Percentiles rank a stretch among this genome's conserved stretches.
Evolutionary conservation across 2,113 vertebrate species (phyloP).

Genomic region (Strix aluco): DNA sequence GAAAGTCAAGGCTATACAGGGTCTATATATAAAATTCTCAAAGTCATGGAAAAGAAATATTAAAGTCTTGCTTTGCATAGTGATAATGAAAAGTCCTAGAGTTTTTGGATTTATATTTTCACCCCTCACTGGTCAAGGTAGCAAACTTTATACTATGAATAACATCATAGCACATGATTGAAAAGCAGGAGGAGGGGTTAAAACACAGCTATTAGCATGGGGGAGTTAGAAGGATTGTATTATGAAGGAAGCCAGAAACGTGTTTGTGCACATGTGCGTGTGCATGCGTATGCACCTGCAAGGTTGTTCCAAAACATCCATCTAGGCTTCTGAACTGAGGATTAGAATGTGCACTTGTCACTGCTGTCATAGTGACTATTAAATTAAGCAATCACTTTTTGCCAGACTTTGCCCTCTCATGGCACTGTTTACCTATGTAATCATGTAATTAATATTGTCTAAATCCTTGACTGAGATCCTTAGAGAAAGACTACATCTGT

Average conservation of each 20-base stretch:
- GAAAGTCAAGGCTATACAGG: background rate
- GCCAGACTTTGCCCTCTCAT: background rate
- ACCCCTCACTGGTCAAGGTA: background rate
- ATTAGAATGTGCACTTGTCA: background rate
- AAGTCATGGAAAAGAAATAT: background rate
- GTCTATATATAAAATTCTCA: background rate
- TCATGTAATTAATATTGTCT: background rate
- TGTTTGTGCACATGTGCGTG: fast-evolving
- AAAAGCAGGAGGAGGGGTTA: background rate
- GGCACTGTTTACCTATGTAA: background rate
- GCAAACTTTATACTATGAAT: background rate
- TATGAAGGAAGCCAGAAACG: background rate
- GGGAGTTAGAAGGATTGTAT: background rate
- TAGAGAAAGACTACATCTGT: background rate
- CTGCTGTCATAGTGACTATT: background rate
- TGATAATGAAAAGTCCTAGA: background rate
- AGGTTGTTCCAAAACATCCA: background rate
- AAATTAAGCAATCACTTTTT: background rate
- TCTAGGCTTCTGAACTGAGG: background rate
- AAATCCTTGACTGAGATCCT: background rate
- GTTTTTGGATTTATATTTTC: background rate
- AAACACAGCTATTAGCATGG: background rate
- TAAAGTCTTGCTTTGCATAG: background rate
- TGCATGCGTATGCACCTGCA: background rate
- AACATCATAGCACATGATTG: background rate